Conservation (phyloP, 2,797 vertebrate genomes). For the Platalea minor region DNA sequence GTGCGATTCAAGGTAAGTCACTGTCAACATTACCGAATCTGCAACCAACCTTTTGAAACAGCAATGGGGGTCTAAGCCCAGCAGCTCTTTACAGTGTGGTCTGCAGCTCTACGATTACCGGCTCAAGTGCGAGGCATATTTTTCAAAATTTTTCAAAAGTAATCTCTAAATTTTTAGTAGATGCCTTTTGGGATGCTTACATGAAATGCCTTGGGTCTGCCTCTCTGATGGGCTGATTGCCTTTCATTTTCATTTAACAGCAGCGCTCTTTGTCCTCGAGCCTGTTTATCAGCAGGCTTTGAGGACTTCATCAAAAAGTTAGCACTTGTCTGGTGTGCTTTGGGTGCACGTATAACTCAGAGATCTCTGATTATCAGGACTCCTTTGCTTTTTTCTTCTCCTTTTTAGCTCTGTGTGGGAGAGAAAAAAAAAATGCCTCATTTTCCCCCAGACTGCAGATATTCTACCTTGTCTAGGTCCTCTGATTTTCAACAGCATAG, state of each 20-base stretch:
- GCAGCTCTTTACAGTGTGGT: not conserved
- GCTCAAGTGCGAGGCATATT: not conserved
- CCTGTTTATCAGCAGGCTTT: not conserved
- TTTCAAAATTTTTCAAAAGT: not conserved
- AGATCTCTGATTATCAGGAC: not conserved
- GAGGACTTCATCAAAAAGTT: not conserved
- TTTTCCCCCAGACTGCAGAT: not conserved
- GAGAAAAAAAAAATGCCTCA: not conserved
- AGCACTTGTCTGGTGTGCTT: not conserved
- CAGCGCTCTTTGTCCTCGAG: not conserved
- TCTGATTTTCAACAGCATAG: not conserved
- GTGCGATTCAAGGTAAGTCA: constrained; percentile 12
- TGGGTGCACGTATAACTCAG: not conserved
- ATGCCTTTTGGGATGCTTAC: not conserved
- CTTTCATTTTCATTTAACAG: not conserved
- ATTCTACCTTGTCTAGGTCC: not conserved
- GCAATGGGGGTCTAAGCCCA: not conserved
- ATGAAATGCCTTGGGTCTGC: not conserved
- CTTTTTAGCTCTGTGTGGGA: not conserved
- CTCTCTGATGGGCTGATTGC: not conserved
- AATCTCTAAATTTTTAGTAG: not conserved
- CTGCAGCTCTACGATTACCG: not conserved
- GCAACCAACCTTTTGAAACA: not conserved
- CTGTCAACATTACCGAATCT: constrained; percentile 2
- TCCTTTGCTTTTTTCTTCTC: not conserved